A percentile compares a stretch with the other conserved stretches of the same genome.
phyloP scores from a whole-genome alignment of 2,113 vertebrate genomes.

The Scytalopus superciliaris region DNA sequence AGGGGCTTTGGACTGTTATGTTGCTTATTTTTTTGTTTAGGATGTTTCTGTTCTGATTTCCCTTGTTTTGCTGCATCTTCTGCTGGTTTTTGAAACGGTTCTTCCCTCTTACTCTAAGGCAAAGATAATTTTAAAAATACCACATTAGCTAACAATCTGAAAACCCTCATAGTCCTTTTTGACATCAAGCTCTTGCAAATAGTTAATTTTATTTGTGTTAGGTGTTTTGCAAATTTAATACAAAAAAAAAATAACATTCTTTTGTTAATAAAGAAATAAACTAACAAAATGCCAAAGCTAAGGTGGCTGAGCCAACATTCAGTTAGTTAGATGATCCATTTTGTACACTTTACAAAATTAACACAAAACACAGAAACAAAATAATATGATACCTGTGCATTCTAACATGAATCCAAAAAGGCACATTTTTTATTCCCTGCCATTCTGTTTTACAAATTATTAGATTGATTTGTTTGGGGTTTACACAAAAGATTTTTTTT shows the following conservation, averaged over 20 bases:
- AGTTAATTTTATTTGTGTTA: neutral
- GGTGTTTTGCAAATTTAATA: neutral
- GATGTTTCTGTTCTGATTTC: slow-evolving; percentile 71
- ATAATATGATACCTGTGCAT: neutral
- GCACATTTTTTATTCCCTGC: neutral
- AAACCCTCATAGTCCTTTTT: neutral
- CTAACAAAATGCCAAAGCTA: neutral
- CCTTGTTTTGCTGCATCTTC: slow-evolving; percentile 66
- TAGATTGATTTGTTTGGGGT: neutral
- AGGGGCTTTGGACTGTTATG: slow-evolving; percentile 48
- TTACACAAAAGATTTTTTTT: neutral
- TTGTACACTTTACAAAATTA: neutral
- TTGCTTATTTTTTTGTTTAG: slow-evolving; percentile 66
- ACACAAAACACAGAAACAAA: neutral
- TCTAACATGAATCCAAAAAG: neutral
- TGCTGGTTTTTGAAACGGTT: slow-evolving; percentile 45
- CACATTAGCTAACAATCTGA: slow-evolving; percentile 30
- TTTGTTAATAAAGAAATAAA: neutral
- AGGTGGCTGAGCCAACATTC: neutral
- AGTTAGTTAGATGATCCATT: neutral
- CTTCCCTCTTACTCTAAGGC: slow-evolving; percentile 74
- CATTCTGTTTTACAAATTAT: neutral
- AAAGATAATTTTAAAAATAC: slow-evolving; percentile 68
- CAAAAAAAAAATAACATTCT: neutral
- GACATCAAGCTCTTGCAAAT: neutral